Evolutionary conservation across 2,113 vertebrate genomes (phyloP).

Genomic region (Corythaixoides concolor): DNA sequence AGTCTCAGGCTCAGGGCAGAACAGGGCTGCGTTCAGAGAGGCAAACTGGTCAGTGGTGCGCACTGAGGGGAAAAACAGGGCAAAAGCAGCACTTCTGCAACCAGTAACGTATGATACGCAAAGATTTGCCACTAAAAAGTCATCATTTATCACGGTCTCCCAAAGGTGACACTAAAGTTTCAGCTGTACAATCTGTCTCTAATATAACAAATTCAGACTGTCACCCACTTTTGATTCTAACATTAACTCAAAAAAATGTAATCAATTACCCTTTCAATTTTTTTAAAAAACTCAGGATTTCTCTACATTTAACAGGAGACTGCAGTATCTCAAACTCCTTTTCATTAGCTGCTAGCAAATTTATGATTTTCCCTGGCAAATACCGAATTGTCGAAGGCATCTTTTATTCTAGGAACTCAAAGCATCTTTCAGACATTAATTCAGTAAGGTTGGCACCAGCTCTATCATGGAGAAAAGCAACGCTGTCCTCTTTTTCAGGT

Average conservation of each 20-base stretch:
- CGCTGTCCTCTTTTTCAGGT: not conserved
- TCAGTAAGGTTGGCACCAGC: not conserved
- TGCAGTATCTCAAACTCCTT: not conserved
- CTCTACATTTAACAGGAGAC: not conserved
- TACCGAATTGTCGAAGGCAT: not conserved
- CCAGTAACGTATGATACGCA: fast-evolving
- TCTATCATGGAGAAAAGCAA: not conserved
- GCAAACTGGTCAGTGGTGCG: not conserved
- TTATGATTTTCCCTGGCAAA: not conserved
- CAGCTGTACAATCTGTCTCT: not conserved
- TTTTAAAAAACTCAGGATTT: not conserved
- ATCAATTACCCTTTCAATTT: not conserved
- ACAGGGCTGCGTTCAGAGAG: not conserved
- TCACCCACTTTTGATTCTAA: not conserved
- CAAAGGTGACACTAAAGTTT: not conserved
- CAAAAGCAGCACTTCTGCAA: not conserved
- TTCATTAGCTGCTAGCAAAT: not conserved
- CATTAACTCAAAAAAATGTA: not conserved
- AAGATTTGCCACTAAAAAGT: not conserved
- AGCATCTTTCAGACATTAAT: not conserved
- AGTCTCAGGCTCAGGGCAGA: too few species aligned
- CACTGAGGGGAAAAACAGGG: not conserved
- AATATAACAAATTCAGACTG: not conserved
- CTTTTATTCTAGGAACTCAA: not conserved
- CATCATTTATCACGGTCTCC: not conserved